A percentile compares a stretch with the other conserved stretches of the same genome.
Conservation (phyloP, 2,888 invertebrate genomes). For the Pseudoips prasinana region DNA sequence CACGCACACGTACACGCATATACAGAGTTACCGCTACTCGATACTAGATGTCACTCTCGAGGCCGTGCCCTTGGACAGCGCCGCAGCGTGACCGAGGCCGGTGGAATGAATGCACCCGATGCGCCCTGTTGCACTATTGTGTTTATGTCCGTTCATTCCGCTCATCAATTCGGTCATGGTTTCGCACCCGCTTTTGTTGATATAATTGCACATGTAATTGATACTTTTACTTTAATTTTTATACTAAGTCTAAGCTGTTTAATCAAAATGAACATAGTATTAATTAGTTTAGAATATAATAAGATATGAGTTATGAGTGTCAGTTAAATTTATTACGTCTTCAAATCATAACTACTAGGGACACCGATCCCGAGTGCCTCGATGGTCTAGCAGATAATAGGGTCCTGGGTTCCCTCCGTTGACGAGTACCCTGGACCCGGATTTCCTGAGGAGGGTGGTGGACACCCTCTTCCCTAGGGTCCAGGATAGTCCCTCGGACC, state of each 20-base stretch:
- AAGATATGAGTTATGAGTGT: no score
- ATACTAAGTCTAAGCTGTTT: background rate
- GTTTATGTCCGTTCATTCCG: background rate
- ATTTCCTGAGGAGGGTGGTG: no score
- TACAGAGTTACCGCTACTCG: background rate
- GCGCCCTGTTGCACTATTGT: constrained; percentile 21
- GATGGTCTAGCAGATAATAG: no score
- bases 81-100: constrained; percentile 29
- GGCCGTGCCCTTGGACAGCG: constrained; percentile 29
- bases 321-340: no score
- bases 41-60: constrained; percentile 22
- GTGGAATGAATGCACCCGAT: constrained; percentile 27
- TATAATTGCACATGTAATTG: constrained; percentile 19
- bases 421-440: no score
- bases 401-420: no score
- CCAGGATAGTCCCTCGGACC: no score
- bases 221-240: constrained; percentile 8
- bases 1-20: constrained; percentile 1
- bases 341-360: no score
- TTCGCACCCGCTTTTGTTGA: constrained; percentile 27
- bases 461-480: no score
- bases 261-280: no score
- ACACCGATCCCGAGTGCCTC: no score
- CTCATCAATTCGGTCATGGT: constrained; percentile 30
- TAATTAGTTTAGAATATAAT: no score